Base-by-base conservation (phyloP, 2,113 vertebrate genomes). In the Clarias batrachus region DNA sequence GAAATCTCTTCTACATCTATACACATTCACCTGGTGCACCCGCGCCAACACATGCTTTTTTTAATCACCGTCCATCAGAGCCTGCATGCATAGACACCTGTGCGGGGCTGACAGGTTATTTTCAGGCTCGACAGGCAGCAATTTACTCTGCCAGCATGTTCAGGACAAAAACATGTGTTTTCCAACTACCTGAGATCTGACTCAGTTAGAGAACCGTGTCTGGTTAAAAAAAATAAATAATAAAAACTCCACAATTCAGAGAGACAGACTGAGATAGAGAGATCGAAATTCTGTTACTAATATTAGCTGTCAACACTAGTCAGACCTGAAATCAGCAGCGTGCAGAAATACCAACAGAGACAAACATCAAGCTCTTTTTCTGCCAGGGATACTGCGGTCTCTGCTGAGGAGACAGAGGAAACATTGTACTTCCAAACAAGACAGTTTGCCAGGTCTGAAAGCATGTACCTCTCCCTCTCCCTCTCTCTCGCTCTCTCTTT, bases 241-340 rank as follows among this genome's bases (percentile, higher is more conserved):
- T n/a, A 60, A 37, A 56, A 54, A 19, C 62, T 21, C 68, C 48
- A 70, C 33, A 65, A 83, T 52, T 81, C 37, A 14, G 3, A 79
- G 33, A 52, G 74, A 48, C 57, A 82, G 57, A 30, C 11, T 3
- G 56, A n/a, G 19, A 65, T 65, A 68, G 54, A 70, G 60, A 48
- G 17, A 27, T 48, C 48, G 17, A 37, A 82, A 76, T 76, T 76
- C 70, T 56, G 80, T 83, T 77, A 63, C 19, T 76, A 63, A 82
- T 77, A 63, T 87, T 62, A 82, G n/a, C 85, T 25, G 80, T 87
- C 86, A 76, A 23, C 27, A 4, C 70, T 37, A 76, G 80, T 77
- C 70, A 77, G 8, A 86, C 56, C 30, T 33, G 37, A 81, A 73
- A 74, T 30, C 30, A 41, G n/a, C 23, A 63, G 25, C 37, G 54